Percentiles rank a stretch among this genome's conserved stretches.
phyloP scores from a whole-genome alignment of 1,140 invertebrate species.

The Trigoniulus corallinus region DNA sequence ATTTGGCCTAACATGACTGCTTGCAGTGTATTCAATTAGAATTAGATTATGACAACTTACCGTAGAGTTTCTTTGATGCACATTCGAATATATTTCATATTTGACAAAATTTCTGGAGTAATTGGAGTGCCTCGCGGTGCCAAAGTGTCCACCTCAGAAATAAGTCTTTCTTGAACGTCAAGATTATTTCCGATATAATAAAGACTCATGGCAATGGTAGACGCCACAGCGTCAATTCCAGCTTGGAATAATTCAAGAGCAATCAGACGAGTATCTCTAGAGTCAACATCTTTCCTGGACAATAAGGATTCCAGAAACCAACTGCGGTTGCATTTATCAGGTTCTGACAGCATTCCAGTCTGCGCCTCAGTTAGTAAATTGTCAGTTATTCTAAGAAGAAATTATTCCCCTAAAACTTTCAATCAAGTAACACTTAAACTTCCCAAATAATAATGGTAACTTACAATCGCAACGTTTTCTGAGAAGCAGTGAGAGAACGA shows the following conservation, averaged over 20 bases:
- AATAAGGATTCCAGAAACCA: not conserved
- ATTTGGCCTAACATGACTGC: too few species aligned
- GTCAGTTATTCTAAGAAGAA: not conserved
- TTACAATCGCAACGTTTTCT: not conserved
- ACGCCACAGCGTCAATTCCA: conserved; percentile 17
- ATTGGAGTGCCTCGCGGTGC: not conserved
- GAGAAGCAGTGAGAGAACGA: not conserved
- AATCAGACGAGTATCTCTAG: conserved; percentile 8
- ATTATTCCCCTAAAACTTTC: not conserved
- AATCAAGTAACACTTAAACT: not conserved
- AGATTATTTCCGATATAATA: conserved; percentile 27
- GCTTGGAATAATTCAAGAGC: conserved; percentile 12
- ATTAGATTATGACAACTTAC: too few species aligned
- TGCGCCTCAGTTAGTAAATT: not conserved
- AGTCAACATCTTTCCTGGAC: not conserved
- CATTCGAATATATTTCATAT: conserved; percentile 13
- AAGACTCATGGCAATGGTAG: conserved; percentile 21
- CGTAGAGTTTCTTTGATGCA: conserved; percentile 18
- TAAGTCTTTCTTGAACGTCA: conserved; percentile 23
- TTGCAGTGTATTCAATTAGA: too few species aligned
- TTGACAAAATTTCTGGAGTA: not conserved
- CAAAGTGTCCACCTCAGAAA: conserved; percentile 21
- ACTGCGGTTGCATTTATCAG: not conserved
- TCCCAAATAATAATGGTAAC: not conserved
- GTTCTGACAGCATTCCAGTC: not conserved